These are phyloP conservation scores for Patella depressa DNA, from an alignment of 2,888 invertebrate genomes.

Conservation along the genomic window DNA sequence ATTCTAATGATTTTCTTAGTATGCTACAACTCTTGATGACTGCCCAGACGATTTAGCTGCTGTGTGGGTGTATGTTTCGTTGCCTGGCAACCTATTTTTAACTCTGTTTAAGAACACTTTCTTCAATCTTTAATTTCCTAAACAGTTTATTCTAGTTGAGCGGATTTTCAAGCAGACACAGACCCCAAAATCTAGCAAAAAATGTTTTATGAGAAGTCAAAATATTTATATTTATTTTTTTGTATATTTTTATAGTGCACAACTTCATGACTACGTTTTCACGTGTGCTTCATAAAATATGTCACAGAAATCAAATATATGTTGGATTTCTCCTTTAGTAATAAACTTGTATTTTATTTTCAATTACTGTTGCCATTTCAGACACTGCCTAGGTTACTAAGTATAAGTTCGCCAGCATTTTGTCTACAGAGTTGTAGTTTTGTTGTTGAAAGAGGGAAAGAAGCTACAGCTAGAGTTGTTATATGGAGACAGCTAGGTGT, in stretches of 20 bases:
- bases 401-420: conserved; percentile 81
- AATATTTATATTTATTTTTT: not conserved
- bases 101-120: no score
- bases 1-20: no score
- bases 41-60: no score
- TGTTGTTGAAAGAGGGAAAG: conserved; percentile 82
- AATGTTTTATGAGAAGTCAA: no score
- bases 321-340: not conserved
- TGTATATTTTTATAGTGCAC: not conserved
- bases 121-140: no score
- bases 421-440: conserved; percentile 82
- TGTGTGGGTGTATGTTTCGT: no score
- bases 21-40: no score
- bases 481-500: conserved; percentile 88
- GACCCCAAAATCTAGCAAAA: no score
- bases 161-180: no score
- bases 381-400: conserved; percentile 82
- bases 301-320: not conserved
- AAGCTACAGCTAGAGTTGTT: conserved; percentile 87
- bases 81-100: no score
- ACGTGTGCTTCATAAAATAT: not conserved
- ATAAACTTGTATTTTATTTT: conserved; percentile 30
- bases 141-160: no score
- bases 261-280: no score
- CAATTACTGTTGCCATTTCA: conserved; percentile 60